Evolutionary conservation across 1,140 invertebrate species (phyloP), one percentile per base, ranked within the genome.

Genomic region (Drosophila bipectinata): DNA sequence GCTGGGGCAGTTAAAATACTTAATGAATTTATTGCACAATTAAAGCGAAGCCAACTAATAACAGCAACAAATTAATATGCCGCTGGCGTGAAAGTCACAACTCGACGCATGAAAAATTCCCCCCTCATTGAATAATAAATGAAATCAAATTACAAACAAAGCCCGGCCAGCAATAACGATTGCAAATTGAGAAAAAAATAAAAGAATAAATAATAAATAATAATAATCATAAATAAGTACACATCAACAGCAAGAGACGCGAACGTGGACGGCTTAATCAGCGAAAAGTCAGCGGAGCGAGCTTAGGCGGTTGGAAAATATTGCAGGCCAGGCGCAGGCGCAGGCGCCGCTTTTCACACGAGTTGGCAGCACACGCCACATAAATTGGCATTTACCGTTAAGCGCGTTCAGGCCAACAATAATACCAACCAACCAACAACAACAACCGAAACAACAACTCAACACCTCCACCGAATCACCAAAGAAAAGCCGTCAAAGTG

Each of bases 401-500:
- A 58, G 72, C 72, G 62, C 72, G 53, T 61, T 45, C 18, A 41
- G 41, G 15, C 57, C 18, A 34, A 39, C 18, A 24, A 15, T 34
- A 56, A 53, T 57, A 61, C 9, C 21, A 15, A 32, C 18, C 24
- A 39, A n/a, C 15, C 15, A 15, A 15, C 15, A 15, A 15, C 15
- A 15, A 15, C 21, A 15, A 32, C 18, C 24, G 41, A 34, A 47
- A 47, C 48, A 52, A 56, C 57, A 56, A 59, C 52, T 56, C 55
- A 66, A 73, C 74, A 74, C 73, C 62, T 63, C 61, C 56, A 72
- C 60, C 69, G 49, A 60, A 84, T 72, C 47, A 75, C 73, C 72
- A 82, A 89, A 77, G 72, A 89, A 78, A 81, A 90, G 87, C 84
- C 90, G 49, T 91, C 90, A 91, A 91, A 91, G 90, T 91, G 90